Conservation (phyloP, 2,797 vertebrate genomes). For the Centropyge bicolor region DNA sequence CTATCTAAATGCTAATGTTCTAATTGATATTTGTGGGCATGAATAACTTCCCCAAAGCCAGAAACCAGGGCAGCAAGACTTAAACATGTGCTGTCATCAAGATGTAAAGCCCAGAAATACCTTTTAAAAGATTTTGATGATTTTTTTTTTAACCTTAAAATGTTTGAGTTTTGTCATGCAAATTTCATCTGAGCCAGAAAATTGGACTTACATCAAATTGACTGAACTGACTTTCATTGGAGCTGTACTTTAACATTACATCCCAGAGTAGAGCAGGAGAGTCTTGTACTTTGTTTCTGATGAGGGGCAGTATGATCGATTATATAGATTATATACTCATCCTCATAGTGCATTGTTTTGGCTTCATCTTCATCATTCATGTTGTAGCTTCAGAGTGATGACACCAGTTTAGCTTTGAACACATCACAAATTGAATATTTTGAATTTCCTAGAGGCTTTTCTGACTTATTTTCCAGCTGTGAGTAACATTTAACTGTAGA, state of each 20-base stretch:
- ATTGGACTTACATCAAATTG: neutral
- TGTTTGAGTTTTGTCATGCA: conserved; percentile 45
- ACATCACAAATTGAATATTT: neutral
- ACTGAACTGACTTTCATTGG: conserved; percentile 1
- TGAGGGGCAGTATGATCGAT: neutral
- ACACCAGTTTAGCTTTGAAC: neutral
- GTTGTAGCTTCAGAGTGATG: neutral
- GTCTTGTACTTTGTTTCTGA: conserved; percentile 4
- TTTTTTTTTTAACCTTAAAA: conserved; percentile 1
- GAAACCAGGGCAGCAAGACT: conserved; percentile 42
- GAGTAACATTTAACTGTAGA: neutral
- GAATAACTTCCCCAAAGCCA: conserved; percentile 56
- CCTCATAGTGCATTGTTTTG: neutral
- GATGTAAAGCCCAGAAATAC: conserved; percentile 47
- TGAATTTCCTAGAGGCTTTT: neutral
- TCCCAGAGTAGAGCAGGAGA: neutral
- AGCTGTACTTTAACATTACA: neutral
- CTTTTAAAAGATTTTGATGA: conserved; percentile 33
- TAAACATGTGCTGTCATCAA: conserved; percentile 51
- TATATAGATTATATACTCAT: neutral
- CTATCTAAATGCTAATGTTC: conserved; percentile 80
- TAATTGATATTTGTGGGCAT: conserved; percentile 77
- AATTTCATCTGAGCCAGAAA: conserved; percentile 18
- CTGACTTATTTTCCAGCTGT: neutral
- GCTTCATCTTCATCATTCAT: neutral